Evolutionary conservation across 2,888 invertebrate species (phyloP).

Genomic region (Standfussiana lucernea): DNA sequence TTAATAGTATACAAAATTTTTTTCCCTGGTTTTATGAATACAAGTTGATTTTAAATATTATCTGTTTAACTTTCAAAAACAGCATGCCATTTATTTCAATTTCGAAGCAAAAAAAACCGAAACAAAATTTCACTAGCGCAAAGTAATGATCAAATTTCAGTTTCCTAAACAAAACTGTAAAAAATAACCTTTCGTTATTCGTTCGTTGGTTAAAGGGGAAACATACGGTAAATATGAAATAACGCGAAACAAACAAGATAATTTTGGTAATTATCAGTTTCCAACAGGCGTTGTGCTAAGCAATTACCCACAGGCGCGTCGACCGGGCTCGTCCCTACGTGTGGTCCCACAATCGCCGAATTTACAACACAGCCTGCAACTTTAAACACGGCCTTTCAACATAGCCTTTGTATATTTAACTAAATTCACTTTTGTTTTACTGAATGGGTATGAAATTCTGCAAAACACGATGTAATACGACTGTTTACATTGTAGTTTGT

Average conservation of each 20-base stretch:
- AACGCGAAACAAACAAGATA: constrained; percentile 59
- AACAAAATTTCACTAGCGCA: neutral
- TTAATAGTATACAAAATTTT: neutral
- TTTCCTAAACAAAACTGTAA: constrained; percentile 20
- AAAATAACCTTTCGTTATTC: neutral
- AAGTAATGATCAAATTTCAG: neutral
- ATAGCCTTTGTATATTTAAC: constrained; percentile 63
- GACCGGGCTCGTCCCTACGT: constrained; percentile 36
- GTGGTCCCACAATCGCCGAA: constrained; percentile 54
- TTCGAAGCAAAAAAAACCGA: constrained; percentile 10
- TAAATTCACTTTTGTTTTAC: constrained; percentile 65
- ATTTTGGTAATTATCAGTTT: constrained; percentile 74
- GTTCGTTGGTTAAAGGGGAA: constrained; percentile 8
- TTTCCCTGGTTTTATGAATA: neutral
- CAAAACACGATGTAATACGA: constrained; percentile 52
- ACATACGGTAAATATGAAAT: constrained; percentile 23
- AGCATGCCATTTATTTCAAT: constrained; percentile 32
- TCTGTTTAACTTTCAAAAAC: constrained; percentile 4
- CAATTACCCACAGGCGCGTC: constrained; percentile 73
- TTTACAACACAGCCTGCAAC: constrained; percentile 59
- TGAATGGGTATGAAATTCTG: constrained; percentile 57
- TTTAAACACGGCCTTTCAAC: constrained; percentile 65
- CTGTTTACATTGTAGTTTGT: constrained; percentile 59
- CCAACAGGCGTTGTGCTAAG: constrained; percentile 69
- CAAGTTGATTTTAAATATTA: constrained; percentile 1